phyloP scores from a whole-genome alignment of 1,140 invertebrate species.

The Drosophila saltans region DNA sequence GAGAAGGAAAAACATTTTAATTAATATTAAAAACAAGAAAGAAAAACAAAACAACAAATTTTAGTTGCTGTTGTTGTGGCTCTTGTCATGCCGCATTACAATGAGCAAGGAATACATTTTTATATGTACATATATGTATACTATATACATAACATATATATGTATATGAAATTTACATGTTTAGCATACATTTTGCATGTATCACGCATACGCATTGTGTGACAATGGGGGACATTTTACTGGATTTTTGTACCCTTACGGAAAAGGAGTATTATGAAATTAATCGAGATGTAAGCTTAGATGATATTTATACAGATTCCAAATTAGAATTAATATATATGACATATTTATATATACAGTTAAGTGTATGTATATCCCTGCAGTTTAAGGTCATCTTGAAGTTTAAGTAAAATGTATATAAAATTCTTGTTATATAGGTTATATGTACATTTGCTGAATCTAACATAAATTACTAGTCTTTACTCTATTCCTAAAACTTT shows the following conservation, averaged over 20 bases:
- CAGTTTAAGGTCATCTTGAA: no score
- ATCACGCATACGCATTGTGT: slow-evolving; percentile 64
- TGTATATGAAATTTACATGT: slow-evolving; percentile 53
- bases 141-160: slow-evolving; percentile 11
- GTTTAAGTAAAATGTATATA: no score
- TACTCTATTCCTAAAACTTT: no score
- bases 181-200: slow-evolving; percentile 42
- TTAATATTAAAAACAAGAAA: slow-evolving; percentile 53
- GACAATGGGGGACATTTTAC: slow-evolving; percentile 38
- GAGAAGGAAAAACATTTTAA: slow-evolving; percentile 57
- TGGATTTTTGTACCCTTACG: slow-evolving; percentile 26
- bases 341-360: no score
- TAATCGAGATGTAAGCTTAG: background rate
- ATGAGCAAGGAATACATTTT: slow-evolving; percentile 28
- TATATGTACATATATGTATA: slow-evolving; percentile 22
- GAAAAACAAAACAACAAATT: slow-evolving; percentile 44
- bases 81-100: slow-evolving; percentile 59
- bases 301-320: no score
- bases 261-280: background rate
- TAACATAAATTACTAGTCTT: no score
- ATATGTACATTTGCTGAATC: no score
- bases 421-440: no score
- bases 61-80: slow-evolving; percentile 27
- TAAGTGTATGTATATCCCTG: no score
- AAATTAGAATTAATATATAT: no score